phyloP scores from a whole-genome alignment of 2,113 vertebrate genomes.

The Xiphophorus hellerii region DNA sequence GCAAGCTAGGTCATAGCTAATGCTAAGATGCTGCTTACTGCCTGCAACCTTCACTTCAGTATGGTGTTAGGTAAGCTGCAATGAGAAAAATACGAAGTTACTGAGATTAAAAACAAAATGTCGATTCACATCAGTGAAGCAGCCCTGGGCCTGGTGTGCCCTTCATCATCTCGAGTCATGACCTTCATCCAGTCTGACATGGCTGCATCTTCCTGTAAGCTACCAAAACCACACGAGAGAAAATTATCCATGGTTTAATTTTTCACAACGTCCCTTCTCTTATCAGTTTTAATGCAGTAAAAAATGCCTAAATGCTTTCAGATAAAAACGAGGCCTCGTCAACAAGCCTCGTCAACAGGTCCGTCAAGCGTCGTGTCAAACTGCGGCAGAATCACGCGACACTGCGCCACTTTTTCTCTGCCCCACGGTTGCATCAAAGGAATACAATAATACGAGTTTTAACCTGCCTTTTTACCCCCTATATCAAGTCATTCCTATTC shows the following conservation, averaged over 20 bases:
- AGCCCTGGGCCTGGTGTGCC: slow-evolving; percentile 47
- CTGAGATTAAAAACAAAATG: not conserved
- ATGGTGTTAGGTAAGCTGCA: not conserved
- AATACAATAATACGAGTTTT: no score
- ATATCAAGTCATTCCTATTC: not conserved
- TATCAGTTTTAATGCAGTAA: not conserved
- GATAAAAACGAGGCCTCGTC: not conserved
- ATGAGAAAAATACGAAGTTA: not conserved
- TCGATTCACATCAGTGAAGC: slow-evolving; percentile 14
- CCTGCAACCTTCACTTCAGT: slow-evolving; percentile 10
- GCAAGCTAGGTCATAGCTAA: slow-evolving; percentile 2
- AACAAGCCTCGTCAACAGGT: slow-evolving; percentile 58
- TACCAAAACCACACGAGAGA: no score
- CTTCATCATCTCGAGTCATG: slow-evolving; percentile 51
- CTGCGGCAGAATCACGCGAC: slow-evolving; percentile 65
- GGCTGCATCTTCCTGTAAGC: slow-evolving; percentile 5
- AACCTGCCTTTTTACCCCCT: no score
- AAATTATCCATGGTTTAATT: not conserved
- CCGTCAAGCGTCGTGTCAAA: slow-evolving; percentile 39
- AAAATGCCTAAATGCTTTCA: not conserved
- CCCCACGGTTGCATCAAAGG: slow-evolving; percentile 7
- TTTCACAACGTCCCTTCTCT: not conserved
- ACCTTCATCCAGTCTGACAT: slow-evolving; percentile 61
- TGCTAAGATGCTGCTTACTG: not conserved
- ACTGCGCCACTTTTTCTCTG: not conserved